These are phyloP conservation scores for Hystrix brachyura DNA, from an alignment of 2,113 vertebrate genomes.

Conservation along the genomic window DNA sequence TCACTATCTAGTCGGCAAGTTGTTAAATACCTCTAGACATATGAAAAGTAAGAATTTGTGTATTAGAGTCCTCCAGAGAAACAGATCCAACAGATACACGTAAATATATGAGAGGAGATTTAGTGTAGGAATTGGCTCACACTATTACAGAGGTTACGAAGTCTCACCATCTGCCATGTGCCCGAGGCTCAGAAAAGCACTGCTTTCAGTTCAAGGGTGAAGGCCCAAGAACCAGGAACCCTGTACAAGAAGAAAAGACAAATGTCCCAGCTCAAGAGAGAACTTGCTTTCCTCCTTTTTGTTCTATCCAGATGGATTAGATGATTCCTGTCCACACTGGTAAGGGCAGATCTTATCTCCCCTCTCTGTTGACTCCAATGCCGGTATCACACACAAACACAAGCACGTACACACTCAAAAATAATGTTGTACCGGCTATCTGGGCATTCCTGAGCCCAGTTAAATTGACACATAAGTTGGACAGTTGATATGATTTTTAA, in stretches of 20 bases:
- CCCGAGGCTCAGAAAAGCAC: background rate
- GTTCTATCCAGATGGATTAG: background rate
- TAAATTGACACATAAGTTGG: background rate
- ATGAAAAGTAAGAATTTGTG: background rate
- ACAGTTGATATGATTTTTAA: background rate
- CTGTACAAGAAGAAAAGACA: background rate
- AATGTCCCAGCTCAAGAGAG: background rate
- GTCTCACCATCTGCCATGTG: background rate
- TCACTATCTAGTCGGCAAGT: fast-evolving
- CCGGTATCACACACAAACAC: background rate
- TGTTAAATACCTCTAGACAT: background rate
- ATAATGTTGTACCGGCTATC: background rate
- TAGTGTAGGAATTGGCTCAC: background rate
- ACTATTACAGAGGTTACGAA: background rate
- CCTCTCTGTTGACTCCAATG: background rate
- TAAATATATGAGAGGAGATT: background rate
- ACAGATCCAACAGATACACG: background rate
- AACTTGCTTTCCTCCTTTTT: background rate
- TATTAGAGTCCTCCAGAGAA: background rate
- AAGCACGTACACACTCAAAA: background rate
- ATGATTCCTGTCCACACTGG: background rate
- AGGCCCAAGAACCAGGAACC: background rate
- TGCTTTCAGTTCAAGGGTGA: background rate
- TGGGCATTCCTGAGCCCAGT: background rate
- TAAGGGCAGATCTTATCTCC: background rate